Evolutionary conservation across 1,140 invertebrate species (phyloP).

Genomic region (Hestina assimilis): DNA sequence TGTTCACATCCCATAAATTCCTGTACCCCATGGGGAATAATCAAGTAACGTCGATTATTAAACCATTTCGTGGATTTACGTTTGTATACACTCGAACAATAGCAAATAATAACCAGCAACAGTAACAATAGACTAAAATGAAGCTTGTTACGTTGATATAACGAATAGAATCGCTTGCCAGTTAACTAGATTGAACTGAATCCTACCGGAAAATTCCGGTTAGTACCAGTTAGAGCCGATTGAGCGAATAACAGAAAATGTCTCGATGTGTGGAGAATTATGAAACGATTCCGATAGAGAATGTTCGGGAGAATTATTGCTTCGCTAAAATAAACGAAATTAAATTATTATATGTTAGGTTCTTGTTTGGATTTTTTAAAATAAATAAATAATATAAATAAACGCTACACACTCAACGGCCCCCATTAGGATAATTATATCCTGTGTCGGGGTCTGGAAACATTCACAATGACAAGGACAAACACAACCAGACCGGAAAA

Average conservation of each 20-base stretch:
- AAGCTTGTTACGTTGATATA: neutral
- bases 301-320: neutral
- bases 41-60: neutral
- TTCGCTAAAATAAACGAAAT: no score
- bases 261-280: neutral
- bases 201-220: constrained; percentile 17
- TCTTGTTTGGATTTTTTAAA: no score
- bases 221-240: constrained; percentile 12
- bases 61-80: neutral
- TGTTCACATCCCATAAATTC: no score
- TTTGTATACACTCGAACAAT: neutral
- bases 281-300: neutral
- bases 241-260: constrained; percentile 13
- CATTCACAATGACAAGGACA: no score
- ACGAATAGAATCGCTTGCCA: neutral
- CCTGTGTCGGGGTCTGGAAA: no score
- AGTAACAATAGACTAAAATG: neutral
- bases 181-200: neutral
- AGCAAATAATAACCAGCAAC: neutral
- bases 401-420: no score
- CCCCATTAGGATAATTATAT: no score
- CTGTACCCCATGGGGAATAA: neutral
- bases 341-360: no score
- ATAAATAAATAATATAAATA: no score
- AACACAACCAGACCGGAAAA: no score